Percentiles rank a stretch among this genome's conserved stretches.
These are phyloP conservation scores for Naja naja DNA, from an alignment of 2,113 vertebrate genomes.

Conservation along the genomic window DNA sequence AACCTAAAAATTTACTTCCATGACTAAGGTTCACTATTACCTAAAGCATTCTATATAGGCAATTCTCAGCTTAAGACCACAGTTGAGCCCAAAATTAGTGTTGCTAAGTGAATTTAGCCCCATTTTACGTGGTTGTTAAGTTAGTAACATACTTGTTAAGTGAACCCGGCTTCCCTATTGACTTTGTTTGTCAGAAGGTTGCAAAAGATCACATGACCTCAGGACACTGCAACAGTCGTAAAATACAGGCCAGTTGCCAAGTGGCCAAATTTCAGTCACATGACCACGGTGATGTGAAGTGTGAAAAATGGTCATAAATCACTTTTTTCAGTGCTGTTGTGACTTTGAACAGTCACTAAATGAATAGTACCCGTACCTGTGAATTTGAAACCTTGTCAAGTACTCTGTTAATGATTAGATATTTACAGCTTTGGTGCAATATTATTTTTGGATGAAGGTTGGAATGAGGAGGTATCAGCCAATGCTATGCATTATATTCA, in stretches of 20 bases:
- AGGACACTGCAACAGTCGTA: neutral
- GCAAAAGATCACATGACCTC: neutral
- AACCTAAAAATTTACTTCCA: neutral
- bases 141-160: neutral
- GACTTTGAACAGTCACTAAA: neutral
- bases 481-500: conserved; percentile 41
- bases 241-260: neutral
- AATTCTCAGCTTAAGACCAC: neutral
- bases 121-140: neutral
- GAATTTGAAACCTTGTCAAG: conserved; percentile 39
- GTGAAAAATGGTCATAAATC: neutral
- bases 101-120: neutral
- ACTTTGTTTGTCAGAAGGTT: neutral
- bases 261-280: neutral
- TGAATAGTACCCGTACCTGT: neutral
- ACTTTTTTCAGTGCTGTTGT: neutral
- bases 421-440: conserved; percentile 53
- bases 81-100: neutral
- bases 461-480: conserved; percentile 37
- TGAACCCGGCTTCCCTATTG: neutral
- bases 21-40: neutral
- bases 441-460: conserved; percentile 43
- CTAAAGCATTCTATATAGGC: neutral
- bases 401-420: conserved; percentile 54
- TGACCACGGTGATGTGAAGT: neutral